Conservation (phyloP, 2,113 vertebrate species). For the Ancistrus triradiatus region DNA sequence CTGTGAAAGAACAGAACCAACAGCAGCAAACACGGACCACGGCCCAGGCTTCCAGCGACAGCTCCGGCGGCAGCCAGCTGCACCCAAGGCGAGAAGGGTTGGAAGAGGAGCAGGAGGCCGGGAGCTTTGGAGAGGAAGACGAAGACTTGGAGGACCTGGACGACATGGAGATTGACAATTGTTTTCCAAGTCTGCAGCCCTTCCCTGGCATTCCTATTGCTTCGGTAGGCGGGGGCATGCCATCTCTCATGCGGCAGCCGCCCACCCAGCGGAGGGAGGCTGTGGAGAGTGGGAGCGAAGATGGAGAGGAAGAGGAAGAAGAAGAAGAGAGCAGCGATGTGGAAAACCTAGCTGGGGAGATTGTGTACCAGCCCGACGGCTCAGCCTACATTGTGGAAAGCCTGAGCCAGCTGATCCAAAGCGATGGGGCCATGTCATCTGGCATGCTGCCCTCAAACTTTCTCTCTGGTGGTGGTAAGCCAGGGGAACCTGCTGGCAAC, state of each 20-base stretch:
- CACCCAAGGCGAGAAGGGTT: constrained; percentile 66
- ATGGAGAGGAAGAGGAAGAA: constrained; percentile 86
- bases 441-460: constrained; percentile 84
- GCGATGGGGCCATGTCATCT: constrained; percentile 73
- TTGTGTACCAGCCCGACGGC: constrained; percentile 98
- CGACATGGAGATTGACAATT: constrained; percentile 82
- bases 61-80: constrained; percentile 59
- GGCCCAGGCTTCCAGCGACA: constrained; percentile 55
- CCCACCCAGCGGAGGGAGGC: constrained; percentile 60
- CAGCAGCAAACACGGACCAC: constrained; percentile 64
- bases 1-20: constrained; percentile 62
- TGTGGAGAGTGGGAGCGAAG: constrained; percentile 84
- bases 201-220: constrained; percentile 70
- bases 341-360: constrained; percentile 98
- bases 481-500: constrained; percentile 79
- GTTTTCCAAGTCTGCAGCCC: constrained; percentile 75
- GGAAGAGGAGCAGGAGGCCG: constrained; percentile 77
- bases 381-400: constrained; percentile 98
- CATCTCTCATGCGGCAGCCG: constrained; percentile 68
- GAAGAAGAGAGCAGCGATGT: constrained; percentile 94
- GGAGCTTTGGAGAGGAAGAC: constrained; percentile 79
- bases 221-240: constrained; percentile 68
- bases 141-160: constrained; percentile 88
- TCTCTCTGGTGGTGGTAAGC: constrained; percentile 71
- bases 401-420: constrained; percentile 94